Evolutionary conservation across 2,797 vertebrate species (phyloP).

Genomic region (Triplophysa yarkandensis): DNA sequence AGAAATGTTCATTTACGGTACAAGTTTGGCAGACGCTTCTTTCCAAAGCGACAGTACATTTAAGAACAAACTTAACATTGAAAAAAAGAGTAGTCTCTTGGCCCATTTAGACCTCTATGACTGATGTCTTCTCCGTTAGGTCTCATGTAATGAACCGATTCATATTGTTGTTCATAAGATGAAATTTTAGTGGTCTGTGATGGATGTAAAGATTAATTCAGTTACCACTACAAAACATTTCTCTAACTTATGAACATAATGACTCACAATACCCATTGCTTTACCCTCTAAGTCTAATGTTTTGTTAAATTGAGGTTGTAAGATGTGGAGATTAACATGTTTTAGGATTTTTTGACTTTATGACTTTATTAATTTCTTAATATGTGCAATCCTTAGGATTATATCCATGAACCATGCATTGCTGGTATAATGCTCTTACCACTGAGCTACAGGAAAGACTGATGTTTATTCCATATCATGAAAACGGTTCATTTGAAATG

Average conservation of each 20-base stretch:
- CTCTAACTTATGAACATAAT: background rate
- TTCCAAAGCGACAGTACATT: background rate
- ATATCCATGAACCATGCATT: no score
- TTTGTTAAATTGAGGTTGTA: background rate
- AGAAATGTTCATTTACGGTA: background rate
- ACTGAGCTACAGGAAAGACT: no score
- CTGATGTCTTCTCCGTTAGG: background rate
- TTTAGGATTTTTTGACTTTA: no score
- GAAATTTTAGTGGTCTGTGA: conserved; percentile 28
- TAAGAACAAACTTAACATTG: no score
- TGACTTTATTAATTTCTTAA: no score
- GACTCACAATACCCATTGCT: conserved; percentile 12
- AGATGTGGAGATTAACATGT: conserved; percentile 5
- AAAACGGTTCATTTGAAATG: background rate
- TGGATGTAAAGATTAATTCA: conserved; percentile 1
- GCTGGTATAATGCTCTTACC: no score
- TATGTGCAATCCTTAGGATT: no score
- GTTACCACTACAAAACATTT: conserved; percentile 2
- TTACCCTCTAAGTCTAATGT: background rate
- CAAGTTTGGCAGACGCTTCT: no score
- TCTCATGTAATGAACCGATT: conserved; percentile 18
- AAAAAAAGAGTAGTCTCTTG: no score
- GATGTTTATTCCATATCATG: background rate
- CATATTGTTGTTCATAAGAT: background rate
- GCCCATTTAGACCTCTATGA: background rate